Conservation (phyloP, 2,113 vertebrate genomes). For the Camelus dromedarius region DNA sequence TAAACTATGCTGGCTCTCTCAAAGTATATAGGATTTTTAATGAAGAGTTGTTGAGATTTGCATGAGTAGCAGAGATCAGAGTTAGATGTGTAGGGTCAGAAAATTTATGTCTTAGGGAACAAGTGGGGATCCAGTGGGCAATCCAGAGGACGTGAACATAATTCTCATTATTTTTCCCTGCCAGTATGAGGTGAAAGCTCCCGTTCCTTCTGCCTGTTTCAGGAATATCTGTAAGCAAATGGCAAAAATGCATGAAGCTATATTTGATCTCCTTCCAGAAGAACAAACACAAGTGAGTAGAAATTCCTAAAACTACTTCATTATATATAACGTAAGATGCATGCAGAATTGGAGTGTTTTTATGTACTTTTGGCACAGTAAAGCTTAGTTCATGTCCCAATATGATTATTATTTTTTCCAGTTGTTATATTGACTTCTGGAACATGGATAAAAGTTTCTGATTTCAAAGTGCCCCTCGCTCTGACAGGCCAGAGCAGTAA, state of each 20-base stretch:
- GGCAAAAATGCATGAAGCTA: slow-evolving; percentile 99
- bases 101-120: background rate
- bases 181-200: slow-evolving; percentile 99
- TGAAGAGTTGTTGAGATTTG: slow-evolving; percentile 9
- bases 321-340: background rate
- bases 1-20: background rate
- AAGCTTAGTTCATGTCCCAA: slow-evolving; percentile 18
- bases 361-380: background rate
- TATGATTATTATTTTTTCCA: background rate
- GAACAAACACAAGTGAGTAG: slow-evolving; percentile 95
- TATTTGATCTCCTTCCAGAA: slow-evolving; percentile 95
- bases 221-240: slow-evolving; percentile 98
- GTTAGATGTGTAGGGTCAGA: background rate
- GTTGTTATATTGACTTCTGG: slow-evolving; percentile 30
- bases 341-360: slow-evolving; percentile 36
- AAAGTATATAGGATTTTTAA: background rate
- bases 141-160: slow-evolving; percentile 28
- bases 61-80: background rate
- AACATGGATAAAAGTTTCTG: slow-evolving; percentile 47
- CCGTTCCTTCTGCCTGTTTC: slow-evolving; percentile 97
- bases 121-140: background rate
- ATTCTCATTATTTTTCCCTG: slow-evolving; percentile 67
- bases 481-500: background rate
- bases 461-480: slow-evolving; percentile 58
- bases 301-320: slow-evolving; percentile 45